Evolutionary conservation across 2,888 invertebrate genomes (phyloP), one percentile per base, ranked within the genome.

Genomic region (Microctonus hyperodae): DNA sequence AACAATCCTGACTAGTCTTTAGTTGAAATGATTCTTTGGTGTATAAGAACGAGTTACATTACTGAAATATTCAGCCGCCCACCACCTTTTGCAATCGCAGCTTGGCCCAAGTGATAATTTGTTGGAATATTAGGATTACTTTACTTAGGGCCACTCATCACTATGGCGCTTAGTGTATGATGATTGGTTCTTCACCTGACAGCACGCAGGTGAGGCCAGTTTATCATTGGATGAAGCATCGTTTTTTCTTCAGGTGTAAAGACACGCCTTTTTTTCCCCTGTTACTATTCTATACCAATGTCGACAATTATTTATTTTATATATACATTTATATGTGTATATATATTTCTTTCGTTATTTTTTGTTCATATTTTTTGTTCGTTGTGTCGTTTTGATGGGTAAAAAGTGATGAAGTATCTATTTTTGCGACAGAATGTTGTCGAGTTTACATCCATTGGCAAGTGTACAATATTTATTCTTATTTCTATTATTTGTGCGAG

Each of bases 1-100:
- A 79, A 71, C 67, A 71, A 69, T 72, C 72, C 73, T 73, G 71
- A 28, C 59, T 67, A 68, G 66, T 70, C 66, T 66, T 70, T 70
- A 71, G 70, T 70, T 70, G 71, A 57, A 59, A 40, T 69, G 65
- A 68, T 67, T 53, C 53, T 55, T 44, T 16, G 44, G 44, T 44
- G 20, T 44, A 44, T 44, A 44, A 16, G n/a, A n/a, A 4, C 16
- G 61, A 55, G 67, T 55, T 56, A 68, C 70, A 65, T 69, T 67
- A 67, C 68, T 69, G 67, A 62, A 44, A 44, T 16, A 44, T 16
- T 44, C 16, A 44, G 67, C 53, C 56, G 58, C 59, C 58, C 57
- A 58, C 65, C 59, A 66, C 59, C 59, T 67, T 57, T 55, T 63
- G 22, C 58, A 56, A n/a, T n/a, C n/a, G 22, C 55, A 25, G 59